A percentile compares a stretch with the other conserved stretches of the same genome.
Evolutionary conservation across 1,140 invertebrate species (phyloP).

Genomic region (Drosophila obscura): DNA sequence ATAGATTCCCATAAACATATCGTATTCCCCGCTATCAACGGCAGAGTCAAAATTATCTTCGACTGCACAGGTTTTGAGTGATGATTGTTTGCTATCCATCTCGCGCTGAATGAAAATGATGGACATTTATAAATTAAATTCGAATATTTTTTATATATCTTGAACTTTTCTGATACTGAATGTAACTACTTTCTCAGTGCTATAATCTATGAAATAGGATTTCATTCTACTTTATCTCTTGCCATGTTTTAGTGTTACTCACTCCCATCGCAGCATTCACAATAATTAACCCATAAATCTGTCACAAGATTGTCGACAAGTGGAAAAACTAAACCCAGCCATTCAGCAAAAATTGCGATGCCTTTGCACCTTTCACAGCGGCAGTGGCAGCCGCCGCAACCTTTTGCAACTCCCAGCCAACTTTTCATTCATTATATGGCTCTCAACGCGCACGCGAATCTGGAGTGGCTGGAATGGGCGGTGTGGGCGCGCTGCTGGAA

Average conservation of each 20-base stretch:
- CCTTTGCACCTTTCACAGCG: slow-evolving; percentile 40
- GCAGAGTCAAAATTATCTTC: background rate
- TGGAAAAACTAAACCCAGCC: slow-evolving; percentile 54
- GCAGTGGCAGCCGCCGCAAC: slow-evolving; percentile 28
- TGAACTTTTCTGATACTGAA: background rate
- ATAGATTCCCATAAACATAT: slow-evolving; percentile 11
- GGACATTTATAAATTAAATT: too few relatives aligned
- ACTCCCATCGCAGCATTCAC: slow-evolving; percentile 21
- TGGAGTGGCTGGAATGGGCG: slow-evolving; percentile 8
- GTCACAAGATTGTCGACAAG: slow-evolving; percentile 69
- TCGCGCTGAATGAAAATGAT: background rate
- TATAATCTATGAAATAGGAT: slow-evolving; percentile 15
- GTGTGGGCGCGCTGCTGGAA: slow-evolving; percentile 19
- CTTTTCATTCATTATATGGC: slow-evolving; percentile 61
- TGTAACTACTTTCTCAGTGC: slow-evolving; percentile 24
- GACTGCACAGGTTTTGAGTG: background rate
- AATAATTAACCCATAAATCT: slow-evolving; percentile 79
- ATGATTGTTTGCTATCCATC: background rate
- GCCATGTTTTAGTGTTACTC: background rate
- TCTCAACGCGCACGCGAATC: slow-evolving; percentile 44
- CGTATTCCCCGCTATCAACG: background rate
- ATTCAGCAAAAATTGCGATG: slow-evolving; percentile 68
- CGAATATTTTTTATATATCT: background rate
- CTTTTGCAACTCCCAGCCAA: slow-evolving; percentile 51
- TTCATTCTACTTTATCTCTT: background rate